Evolutionary conservation across 2,888 invertebrate genomes (phyloP), one percentile per base, ranked within the genome.

Genomic region (Syrphus vitripennis): DNA sequence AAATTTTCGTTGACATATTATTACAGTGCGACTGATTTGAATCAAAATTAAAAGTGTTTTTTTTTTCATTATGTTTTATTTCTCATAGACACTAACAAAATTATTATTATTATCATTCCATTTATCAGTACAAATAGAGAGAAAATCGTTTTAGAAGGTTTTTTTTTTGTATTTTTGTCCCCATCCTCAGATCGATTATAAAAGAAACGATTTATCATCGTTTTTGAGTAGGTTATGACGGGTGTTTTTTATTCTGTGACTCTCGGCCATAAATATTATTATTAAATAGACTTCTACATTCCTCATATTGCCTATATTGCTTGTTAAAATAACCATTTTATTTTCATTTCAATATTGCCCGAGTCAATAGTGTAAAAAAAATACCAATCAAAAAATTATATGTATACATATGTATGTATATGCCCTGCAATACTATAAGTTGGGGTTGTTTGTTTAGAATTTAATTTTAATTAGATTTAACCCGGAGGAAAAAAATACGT

Each of bases 381-480:
- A 37, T 34, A 24, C 21, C 34, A 59, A 59, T 37, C 50, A 21
- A 59, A 59, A 59, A 59, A 21, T 59, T 59, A 59, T 14, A 14
- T 12, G 12, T 34, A 34, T 34, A 34, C 34, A 34, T 34, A 34
- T 34, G 31, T 31, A 31, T 9, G 10, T 24, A 48, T 19, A 40
- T 26, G 26, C 61, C 0, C n/a, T 40, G 37, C 31, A n/a, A 5
- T 61, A 24, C 0, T n/a, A 40, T 24, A 16, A 2, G 10, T 63
- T 69, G 21, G 61, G 55, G 40, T 83, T 65, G 45, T 74, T 69
- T 75, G 55, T 63, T 70, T 57, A 31, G 79, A 79, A 79, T 75
- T 79, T 10, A 75, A 70, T 83, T 83, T 83, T 83, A 83, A 83
- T 83, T 83, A 79, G 69, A 79, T 83, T 79, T 55, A 40, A 40